Percentiles rank a stretch among this genome's conserved stretches.
phyloP scores from a whole-genome alignment of 1,140 invertebrate genomes.

The Papilio xuthus region DNA sequence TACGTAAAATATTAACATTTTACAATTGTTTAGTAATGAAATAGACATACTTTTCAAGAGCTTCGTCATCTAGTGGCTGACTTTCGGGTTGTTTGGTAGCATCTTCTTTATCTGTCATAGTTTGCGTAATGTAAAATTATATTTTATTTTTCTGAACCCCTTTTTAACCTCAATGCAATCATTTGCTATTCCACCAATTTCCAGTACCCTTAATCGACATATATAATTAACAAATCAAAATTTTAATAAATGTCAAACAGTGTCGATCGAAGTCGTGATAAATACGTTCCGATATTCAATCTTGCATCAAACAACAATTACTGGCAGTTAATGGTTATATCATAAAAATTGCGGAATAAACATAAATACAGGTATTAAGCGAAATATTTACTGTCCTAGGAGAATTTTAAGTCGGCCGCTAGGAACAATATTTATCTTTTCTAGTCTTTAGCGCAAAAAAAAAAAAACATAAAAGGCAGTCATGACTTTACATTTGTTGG shows the following conservation, averaged over 20 bases:
- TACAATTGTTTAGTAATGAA: slow-evolving; percentile 36
- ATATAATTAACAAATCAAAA: slow-evolving; percentile 10
- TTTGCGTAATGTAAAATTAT: slow-evolving; percentile 50
- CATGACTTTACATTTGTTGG: background rate
- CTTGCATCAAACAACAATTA: background rate
- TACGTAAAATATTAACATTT: slow-evolving; percentile 29
- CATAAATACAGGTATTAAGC: background rate
- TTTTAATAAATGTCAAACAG: slow-evolving; percentile 23
- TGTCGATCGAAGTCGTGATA: slow-evolving; percentile 33
- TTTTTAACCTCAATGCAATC: slow-evolving; percentile 7
- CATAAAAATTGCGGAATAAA: background rate
- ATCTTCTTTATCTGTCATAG: slow-evolving; percentile 79
- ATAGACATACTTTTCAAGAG: slow-evolving; percentile 71
- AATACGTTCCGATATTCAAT: slow-evolving; percentile 28
- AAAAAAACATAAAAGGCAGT: background rate
- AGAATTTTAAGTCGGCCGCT: slow-evolving; percentile 30
- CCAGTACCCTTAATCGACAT: background rate
- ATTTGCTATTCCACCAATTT: slow-evolving; percentile 11
- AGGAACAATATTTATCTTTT: background rate
- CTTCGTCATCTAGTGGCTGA: slow-evolving; percentile 75
- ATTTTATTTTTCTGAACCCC: background rate
- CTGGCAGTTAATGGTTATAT: background rate
- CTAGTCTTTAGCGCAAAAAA: background rate
- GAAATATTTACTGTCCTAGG: slow-evolving; percentile 11
- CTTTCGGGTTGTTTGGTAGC: slow-evolving; percentile 67